Percentiles rank a stretch among this genome's conserved stretches.
These are phyloP conservation scores for Trematocara unimaculatum DNA, from an alignment of 2,113 vertebrate genomes.

Conservation along the genomic window DNA sequence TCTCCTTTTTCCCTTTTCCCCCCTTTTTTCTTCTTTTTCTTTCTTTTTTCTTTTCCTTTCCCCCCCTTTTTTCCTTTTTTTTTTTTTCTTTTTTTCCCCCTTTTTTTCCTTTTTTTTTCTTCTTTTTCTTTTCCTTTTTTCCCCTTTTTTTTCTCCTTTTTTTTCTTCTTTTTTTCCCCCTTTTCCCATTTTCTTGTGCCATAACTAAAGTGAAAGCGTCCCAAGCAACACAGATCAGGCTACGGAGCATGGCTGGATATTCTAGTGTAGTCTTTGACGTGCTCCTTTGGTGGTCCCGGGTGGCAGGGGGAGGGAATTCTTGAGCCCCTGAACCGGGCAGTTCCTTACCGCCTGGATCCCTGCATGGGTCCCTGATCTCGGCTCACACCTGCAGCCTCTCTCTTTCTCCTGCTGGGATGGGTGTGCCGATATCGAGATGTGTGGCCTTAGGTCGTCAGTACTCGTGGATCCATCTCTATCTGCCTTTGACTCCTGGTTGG, in stretches of 20 bases:
- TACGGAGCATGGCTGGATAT: neutral
- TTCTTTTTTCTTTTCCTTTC: too few relatives aligned
- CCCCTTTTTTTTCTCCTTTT: too few relatives aligned
- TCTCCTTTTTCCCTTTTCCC: too few relatives aligned
- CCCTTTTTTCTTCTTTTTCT: too few relatives aligned
- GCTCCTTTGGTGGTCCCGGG: neutral
- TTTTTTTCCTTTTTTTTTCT: too few relatives aligned
- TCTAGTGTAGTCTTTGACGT: fast-evolving
- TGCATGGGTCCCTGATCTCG: neutral
- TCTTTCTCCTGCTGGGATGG: neutral
- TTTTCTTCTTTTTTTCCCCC: too few relatives aligned
- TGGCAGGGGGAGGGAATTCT: neutral
- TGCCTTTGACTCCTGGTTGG: neutral
- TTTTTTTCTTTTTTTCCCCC: too few relatives aligned
- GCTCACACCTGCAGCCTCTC: neutral
- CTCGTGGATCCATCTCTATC: neutral
- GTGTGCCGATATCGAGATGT: neutral
- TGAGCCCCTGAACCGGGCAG: too few relatives aligned
- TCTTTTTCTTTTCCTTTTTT: too few relatives aligned
- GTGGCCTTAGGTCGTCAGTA: neutral
- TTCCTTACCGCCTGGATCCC: fast-evolving
- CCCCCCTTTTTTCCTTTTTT: too few relatives aligned
- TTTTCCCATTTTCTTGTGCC: neutral
- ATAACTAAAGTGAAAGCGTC: neutral
- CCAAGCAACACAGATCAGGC: neutral